Evolutionary conservation across 2,113 vertebrate species (phyloP).

Genomic region (Phoenicopterus ruber): DNA sequence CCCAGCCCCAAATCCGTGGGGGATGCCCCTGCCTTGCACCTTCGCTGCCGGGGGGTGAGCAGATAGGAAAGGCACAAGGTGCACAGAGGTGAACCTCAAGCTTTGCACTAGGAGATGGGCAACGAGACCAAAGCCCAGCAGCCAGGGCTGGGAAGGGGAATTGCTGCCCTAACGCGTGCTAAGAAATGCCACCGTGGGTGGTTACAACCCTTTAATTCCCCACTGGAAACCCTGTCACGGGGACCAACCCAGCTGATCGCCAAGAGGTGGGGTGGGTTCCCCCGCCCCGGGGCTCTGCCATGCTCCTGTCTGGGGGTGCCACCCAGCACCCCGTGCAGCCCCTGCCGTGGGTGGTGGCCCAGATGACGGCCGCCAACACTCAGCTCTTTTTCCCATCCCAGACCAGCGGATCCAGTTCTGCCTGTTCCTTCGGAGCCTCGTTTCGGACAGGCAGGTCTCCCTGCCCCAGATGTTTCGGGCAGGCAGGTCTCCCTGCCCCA

Average conservation of each 20-base stretch:
- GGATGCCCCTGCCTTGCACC: background rate
- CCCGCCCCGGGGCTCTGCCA: background rate
- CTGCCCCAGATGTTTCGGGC: background rate
- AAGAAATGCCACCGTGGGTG: background rate
- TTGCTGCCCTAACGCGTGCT: background rate
- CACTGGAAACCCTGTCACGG: accelerated
- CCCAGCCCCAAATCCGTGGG: background rate
- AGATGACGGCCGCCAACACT: background rate
- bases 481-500: background rate
- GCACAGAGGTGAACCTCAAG: too few relatives aligned
- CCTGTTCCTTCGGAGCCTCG: background rate
- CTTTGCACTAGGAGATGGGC: background rate
- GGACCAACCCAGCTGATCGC: background rate
- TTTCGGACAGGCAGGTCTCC: background rate
- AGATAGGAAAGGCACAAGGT: background rate
- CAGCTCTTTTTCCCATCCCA: background rate
- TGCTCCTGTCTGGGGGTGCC: background rate
- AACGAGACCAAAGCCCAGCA: background rate
- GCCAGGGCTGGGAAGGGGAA: background rate
- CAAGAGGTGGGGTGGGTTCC: background rate
- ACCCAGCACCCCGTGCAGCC: background rate
- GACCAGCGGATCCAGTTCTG: background rate
- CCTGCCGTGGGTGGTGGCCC: accelerated
- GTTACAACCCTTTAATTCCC: background rate
- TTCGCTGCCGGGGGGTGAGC: background rate